A percentile compares a stretch with the other conserved stretches of the same genome.
phyloP scores from a whole-genome alignment of 2,888 invertebrate species.

The Apoda limacodes region DNA sequence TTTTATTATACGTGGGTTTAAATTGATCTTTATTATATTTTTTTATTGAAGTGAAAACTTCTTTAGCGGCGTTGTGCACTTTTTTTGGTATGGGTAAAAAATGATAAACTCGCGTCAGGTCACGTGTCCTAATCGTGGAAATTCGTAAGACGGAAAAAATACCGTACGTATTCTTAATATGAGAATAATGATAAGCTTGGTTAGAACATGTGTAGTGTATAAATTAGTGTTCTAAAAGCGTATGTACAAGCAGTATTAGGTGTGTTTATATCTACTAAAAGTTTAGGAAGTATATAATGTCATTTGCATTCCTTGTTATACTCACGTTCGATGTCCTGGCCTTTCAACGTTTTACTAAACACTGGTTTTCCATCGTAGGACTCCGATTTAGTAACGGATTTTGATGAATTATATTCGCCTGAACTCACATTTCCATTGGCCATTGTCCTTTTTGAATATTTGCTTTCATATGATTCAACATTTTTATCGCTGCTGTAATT shows the following conservation, averaged over 20 bases:
- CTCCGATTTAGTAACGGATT: slow-evolving; percentile 37
- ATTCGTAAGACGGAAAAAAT: too few relatives aligned
- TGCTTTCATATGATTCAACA: slow-evolving; percentile 41
- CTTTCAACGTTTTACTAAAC: slow-evolving; percentile 80
- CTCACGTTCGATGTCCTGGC: slow-evolving; percentile 85
- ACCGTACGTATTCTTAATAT: slow-evolving; percentile 38
- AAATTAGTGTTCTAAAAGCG: slow-evolving; percentile 55
- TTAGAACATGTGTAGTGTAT: slow-evolving; percentile 58
- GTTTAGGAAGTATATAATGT: slow-evolving; percentile 22
- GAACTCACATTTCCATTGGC: slow-evolving; percentile 46
- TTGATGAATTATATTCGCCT: slow-evolving; percentile 33
- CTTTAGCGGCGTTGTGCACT: too few relatives aligned
- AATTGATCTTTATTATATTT: too few relatives aligned
- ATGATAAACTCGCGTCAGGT: too few relatives aligned
- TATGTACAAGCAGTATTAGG: slow-evolving; percentile 63
- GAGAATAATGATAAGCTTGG: slow-evolving; percentile 36
- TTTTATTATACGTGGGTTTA: too few relatives aligned
- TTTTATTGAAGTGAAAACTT: too few relatives aligned
- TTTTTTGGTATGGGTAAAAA: too few relatives aligned
- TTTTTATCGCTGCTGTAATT: slow-evolving; percentile 25
- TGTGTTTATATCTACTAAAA: slow-evolving; percentile 46
- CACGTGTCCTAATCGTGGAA: too few relatives aligned
- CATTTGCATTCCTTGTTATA: too few relatives aligned
- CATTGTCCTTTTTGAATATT: slow-evolving; percentile 38
- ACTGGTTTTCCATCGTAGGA: slow-evolving; percentile 73